These are phyloP conservation scores for Datnioides undecimradiatus DNA, from an alignment of 2,113 vertebrate species.

Conservation along the genomic window DNA sequence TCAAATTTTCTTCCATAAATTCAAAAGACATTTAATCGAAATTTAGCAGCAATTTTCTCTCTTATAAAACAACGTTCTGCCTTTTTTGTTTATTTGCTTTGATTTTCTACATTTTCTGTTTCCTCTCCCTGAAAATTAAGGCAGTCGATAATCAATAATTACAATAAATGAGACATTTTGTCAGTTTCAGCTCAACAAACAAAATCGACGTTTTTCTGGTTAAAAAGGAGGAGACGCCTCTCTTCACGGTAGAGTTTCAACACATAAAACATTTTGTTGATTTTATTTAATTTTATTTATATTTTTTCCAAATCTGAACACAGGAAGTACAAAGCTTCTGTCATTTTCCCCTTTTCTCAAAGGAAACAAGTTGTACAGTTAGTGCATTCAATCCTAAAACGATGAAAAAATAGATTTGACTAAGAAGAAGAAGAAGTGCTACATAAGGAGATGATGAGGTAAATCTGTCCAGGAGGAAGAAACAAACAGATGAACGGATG, in stretches of 20 bases:
- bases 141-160: too few species aligned
- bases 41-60: too few species aligned
- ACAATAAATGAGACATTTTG: too few species aligned
- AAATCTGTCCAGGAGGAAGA: slow-evolving; percentile 71
- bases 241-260: not conserved
- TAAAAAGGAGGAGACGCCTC: too few species aligned
- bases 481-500: slow-evolving; percentile 55
- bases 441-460: slow-evolving; percentile 79
- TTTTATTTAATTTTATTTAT: slow-evolving; percentile 62
- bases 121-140: too few species aligned
- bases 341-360: not conserved
- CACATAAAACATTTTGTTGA: not conserved
- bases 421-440: slow-evolving; percentile 76
- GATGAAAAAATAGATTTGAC: slow-evolving; percentile 78
- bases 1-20: too few species aligned
- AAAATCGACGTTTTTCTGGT: too few species aligned
- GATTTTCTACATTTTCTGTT: too few species aligned
- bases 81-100: too few species aligned
- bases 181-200: too few species aligned
- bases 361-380: slow-evolving; percentile 57
- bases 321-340: slow-evolving; percentile 65
- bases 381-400: slow-evolving; percentile 77
- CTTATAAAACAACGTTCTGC: too few species aligned
- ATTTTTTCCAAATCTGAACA: slow-evolving; percentile 68
- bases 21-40: too few species aligned